Percentiles rank a stretch among this genome's conserved stretches.
phyloP scores from a whole-genome alignment of 2,797 vertebrate species.

The Tauraco hartlaubi region DNA sequence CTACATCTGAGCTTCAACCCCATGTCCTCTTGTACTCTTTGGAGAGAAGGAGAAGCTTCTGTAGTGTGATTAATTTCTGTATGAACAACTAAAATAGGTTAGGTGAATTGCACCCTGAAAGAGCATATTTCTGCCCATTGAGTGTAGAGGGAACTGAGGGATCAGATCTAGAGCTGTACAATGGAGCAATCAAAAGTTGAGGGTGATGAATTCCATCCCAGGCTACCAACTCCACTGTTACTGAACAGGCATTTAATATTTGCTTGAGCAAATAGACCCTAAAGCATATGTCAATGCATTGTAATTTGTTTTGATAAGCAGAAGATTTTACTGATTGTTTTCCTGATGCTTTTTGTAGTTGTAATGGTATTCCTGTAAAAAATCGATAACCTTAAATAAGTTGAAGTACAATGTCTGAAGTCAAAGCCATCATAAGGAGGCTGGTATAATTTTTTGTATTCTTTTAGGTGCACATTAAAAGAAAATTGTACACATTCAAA shows the following conservation, averaged over 20 bases:
- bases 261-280: not conserved
- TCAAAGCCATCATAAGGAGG: conserved; percentile 11
- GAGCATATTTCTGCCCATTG: not conserved
- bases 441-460: conserved; percentile 61
- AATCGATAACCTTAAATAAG: conserved; percentile 44
- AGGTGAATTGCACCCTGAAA: not conserved
- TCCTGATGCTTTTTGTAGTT: conserved; percentile 54
- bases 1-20: not conserved
- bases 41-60: not conserved
- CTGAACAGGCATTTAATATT: not conserved
- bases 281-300: not conserved
- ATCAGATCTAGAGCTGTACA: not conserved
- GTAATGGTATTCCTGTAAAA: conserved; percentile 26
- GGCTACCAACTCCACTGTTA: not conserved
- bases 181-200: not conserved
- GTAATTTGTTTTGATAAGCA: conserved; percentile 40
- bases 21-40: not conserved
- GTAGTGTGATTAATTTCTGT: not conserved
- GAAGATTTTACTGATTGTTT: conserved; percentile 37
- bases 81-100: not conserved
- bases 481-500: conserved; percentile 71
- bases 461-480: conserved; percentile 82
- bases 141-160: not conserved
- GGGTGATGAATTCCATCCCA: not conserved
- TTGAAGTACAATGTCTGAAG: conserved; percentile 37